Evolutionary conservation across 2,797 vertebrate species (phyloP).

Genomic region (Tiaroga cobitis): DNA sequence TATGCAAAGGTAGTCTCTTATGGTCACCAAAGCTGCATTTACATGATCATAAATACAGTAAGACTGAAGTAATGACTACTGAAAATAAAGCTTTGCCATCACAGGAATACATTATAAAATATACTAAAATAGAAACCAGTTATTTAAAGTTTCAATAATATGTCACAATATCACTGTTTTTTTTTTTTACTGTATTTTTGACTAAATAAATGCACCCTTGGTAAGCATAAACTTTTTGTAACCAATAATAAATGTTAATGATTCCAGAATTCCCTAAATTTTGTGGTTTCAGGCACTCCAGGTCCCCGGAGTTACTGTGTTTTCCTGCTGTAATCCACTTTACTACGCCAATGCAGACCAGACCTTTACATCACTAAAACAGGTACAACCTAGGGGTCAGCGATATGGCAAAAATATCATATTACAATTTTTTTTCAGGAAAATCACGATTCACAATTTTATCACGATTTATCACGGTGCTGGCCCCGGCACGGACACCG

Average conservation of each 20-base stretch:
- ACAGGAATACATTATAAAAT: not conserved
- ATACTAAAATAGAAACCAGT: not conserved
- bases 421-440: too few relatives aligned
- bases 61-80: not conserved
- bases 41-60: not conserved
- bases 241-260: not conserved
- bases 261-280: not conserved
- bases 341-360: slow-evolving; percentile 87
- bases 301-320: slow-evolving; percentile 83
- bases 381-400: slow-evolving; percentile 53
- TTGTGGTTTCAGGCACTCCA: slow-evolving; percentile 75
- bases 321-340: slow-evolving; percentile 82
- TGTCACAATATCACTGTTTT: not conserved
- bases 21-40: not conserved
- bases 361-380: slow-evolving; percentile 76
- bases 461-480: too few relatives aligned
- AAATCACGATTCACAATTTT: too few relatives aligned
- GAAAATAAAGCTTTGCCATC: not conserved
- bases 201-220: not conserved
- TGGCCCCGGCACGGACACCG: too few relatives aligned
- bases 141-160: not conserved
- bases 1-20: slow-evolving; percentile 78
- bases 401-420: too few relatives aligned
- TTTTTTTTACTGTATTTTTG: not conserved
- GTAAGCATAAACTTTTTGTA: not conserved